A percentile compares a stretch with the other conserved stretches of the same genome.
Conservation (phyloP, 2,888 invertebrate species). For the Mythimna lalbum region DNA sequence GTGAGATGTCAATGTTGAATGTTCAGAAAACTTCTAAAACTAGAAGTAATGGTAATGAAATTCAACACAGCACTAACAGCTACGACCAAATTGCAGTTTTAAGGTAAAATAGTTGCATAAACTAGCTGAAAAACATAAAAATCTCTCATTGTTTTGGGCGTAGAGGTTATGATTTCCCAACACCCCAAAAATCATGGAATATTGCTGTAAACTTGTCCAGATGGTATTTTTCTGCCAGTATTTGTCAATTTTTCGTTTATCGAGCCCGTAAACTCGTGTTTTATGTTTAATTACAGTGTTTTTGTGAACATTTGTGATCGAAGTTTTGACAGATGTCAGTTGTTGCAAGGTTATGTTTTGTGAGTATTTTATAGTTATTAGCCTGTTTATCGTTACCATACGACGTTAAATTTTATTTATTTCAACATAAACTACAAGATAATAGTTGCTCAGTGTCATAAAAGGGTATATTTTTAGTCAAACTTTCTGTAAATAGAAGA, state of each 20-base stretch:
- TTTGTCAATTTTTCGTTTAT: slow-evolving; percentile 64
- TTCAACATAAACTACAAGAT: slow-evolving; percentile 18
- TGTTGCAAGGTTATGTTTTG: slow-evolving; percentile 74
- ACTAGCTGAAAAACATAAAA: slow-evolving; percentile 35
- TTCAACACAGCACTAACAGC: background rate
- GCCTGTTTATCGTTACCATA: slow-evolving; percentile 14
- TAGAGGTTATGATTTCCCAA: slow-evolving; percentile 82
- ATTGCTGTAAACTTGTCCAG: slow-evolving; percentile 80
- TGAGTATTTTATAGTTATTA: slow-evolving; percentile 71
- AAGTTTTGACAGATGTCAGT: slow-evolving; percentile 89
- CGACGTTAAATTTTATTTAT: slow-evolving; percentile 5
- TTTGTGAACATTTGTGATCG: slow-evolving; percentile 88
- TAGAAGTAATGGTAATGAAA: background rate
- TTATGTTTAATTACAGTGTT: slow-evolving; percentile 74
- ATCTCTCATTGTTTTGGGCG: slow-evolving; percentile 60
- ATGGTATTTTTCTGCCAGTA: slow-evolving; percentile 71
- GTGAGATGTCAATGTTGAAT: slow-evolving; percentile 46
- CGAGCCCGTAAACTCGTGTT: slow-evolving; percentile 68
- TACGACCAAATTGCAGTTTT: slow-evolving; percentile 1
- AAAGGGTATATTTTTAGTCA: slow-evolving; percentile 23
- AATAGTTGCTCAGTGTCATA: slow-evolving; percentile 7
- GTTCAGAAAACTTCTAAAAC: slow-evolving; percentile 15
- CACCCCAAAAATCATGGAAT: slow-evolving; percentile 78
- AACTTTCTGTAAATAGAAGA: slow-evolving; percentile 54
- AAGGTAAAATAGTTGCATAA: slow-evolving; percentile 15